These are phyloP conservation scores for Stenopsyche tienmushanensis DNA, from an alignment of 1,140 invertebrate species.

Conservation along the genomic window DNA sequence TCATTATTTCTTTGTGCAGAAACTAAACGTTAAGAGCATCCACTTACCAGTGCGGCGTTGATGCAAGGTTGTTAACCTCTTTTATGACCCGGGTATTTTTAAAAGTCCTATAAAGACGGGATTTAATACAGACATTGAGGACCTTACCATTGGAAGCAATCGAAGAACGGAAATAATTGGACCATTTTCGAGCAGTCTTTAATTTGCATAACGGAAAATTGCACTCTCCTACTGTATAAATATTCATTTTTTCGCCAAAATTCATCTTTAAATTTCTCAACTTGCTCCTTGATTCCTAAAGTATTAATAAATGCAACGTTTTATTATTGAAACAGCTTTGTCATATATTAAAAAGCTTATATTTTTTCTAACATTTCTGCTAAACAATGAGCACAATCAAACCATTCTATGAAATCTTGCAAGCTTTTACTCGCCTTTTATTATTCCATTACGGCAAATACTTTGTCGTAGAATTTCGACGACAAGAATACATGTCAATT, in stretches of 20 bases:
- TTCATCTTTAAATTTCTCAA: neutral
- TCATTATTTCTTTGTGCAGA: slow-evolving; percentile 36
- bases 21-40: slow-evolving; percentile 24
- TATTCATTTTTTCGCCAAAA: neutral
- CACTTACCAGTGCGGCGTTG: slow-evolving; percentile 1
- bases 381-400: too few relatives aligned
- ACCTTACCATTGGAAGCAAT: neutral
- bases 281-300: too few relatives aligned
- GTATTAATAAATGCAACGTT: too few relatives aligned
- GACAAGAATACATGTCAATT: too few relatives aligned
- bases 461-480: too few relatives aligned
- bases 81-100: neutral
- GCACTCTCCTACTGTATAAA: too few relatives aligned
- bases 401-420: too few relatives aligned
- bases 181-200: neutral
- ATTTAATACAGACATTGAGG: neutral
- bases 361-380: too few relatives aligned
- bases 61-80: slow-evolving; percentile 5
- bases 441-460: too few relatives aligned
- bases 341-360: too few relatives aligned
- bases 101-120: neutral
- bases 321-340: too few relatives aligned
- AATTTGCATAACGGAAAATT: neutral
- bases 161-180: neutral
- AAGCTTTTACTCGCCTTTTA: too few relatives aligned